These are phyloP conservation scores for Gambusia yucatana DNA, from an alignment of 2,797 vertebrate genomes.

Conservation along the genomic window DNA sequence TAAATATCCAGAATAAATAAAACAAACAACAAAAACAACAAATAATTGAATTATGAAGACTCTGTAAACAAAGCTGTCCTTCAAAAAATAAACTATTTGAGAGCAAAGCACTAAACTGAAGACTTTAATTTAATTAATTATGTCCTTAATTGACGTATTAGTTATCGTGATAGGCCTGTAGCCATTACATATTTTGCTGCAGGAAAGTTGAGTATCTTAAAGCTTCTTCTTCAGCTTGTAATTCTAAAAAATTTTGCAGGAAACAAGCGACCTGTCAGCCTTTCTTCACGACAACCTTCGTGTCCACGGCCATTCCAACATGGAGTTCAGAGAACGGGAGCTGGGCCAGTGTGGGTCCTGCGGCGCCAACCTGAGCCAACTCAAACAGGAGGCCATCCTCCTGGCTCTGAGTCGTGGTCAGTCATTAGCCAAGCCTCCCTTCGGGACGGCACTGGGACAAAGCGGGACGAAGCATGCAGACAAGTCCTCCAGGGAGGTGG, in stretches of 20 bases:
- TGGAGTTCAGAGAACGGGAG: conserved; percentile 86
- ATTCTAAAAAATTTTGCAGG: conserved; percentile 74
- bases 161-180: background rate
- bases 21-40: no score
- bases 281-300: conserved; percentile 92
- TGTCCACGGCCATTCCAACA: conserved; percentile 81
- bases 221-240: background rate
- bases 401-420: conserved; percentile 90
- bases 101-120: no score
- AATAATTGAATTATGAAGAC: no score
- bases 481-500: conserved; percentile 39
- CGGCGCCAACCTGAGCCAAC: conserved; percentile 88
- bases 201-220: background rate
- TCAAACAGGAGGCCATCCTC: conserved; percentile 95
- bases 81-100: no score
- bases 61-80: no score
- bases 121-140: no score
- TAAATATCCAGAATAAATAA: no score
- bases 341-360: conserved; percentile 88
- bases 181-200: background rate
- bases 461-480: conserved; percentile 53
- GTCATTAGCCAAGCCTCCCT: conserved; percentile 75
- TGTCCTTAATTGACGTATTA: no score
- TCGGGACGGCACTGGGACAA: conserved; percentile 61
- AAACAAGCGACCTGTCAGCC: conserved; percentile 83